Evolutionary conservation across 1,140 invertebrate species (phyloP), one percentile per base, ranked within the genome.

Genomic region (Patella vulgata): DNA sequence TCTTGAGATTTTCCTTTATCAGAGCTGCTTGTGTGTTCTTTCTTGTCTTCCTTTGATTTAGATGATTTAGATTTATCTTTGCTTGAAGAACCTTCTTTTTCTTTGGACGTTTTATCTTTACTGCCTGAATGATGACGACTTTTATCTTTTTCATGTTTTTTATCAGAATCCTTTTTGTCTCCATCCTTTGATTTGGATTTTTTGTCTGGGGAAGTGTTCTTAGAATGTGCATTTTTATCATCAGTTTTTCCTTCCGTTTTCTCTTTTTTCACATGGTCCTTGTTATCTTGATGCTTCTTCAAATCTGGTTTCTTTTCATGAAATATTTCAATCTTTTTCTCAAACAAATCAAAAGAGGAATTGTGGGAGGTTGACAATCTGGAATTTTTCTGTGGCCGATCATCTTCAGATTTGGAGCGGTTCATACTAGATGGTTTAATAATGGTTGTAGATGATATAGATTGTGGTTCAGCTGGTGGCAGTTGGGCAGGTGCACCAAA

Each of bases 201-300:
- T 23, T 48, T 39, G 12, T 36, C 50, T n/a, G 44, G 52, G 27
- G 28, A 27, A 25, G 66, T 65, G n/a, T 58, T 44, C n/a, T 51
- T 48, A 17, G 52, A 39, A 25, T 59, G 58, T 21, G 11, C 19
- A 36, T 17, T 63, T 46, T 51, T 48, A 11, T 52, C 59, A 17
- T 25, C 27, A 23, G 17, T 31, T 19, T 66, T 60, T 17, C 50
- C 46, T 40, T 61, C 57, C 5, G 44, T 48, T 23, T 48, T 61
- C 9, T 51, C 55, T 5, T 12, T 60, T 48, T 67, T 64, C 31
- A 31, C 56, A 23, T 63, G 56, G 23, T 75, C 65, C 21, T 52
- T 48, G 25, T 31, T 53, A 21, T 71, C 70, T 51, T 65, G 62
- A 17, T 46, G 50, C 46, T 40, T 57, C 46, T 71, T 64, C 23